A percentile compares a stretch with the other conserved stretches of the same genome.
Evolutionary conservation across 2,113 vertebrate genomes (phyloP).

Genomic region (Chlorodrepanis virens): DNA sequence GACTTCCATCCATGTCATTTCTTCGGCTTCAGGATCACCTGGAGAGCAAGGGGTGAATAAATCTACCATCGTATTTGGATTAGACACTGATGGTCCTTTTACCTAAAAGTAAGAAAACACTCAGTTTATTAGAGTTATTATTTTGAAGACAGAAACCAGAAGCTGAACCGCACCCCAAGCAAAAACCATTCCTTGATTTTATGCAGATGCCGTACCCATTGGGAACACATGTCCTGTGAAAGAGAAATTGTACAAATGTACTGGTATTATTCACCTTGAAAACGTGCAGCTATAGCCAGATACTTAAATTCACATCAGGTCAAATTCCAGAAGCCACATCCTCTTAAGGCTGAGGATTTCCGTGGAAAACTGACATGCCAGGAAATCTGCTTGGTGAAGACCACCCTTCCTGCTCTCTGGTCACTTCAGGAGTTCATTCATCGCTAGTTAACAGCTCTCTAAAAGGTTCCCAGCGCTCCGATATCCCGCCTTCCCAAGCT

Average conservation of each 20-base stretch:
- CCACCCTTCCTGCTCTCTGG: background rate
- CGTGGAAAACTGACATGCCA: background rate
- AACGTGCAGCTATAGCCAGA: background rate
- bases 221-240: background rate
- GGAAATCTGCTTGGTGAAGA: background rate
- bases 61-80: conserved; percentile 78
- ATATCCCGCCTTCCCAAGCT: background rate
- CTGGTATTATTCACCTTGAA: background rate
- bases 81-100: conserved; percentile 78
- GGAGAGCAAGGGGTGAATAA: conserved; percentile 94
- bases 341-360: background rate
- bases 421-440: background rate
- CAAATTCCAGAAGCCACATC: background rate
- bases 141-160: background rate
- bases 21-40: conserved; percentile 84
- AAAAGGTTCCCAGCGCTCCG: background rate
- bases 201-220: background rate
- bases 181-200: background rate
- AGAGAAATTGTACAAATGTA: background rate
- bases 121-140: background rate
- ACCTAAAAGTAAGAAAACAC: conserved; percentile 71
- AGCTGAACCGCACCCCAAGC: background rate
- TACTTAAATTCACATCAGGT: background rate
- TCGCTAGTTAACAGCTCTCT: background rate
- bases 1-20: conserved; percentile 98